Evolutionary conservation across 2,113 vertebrate species (phyloP).

Genomic region (Semicossyphus pulcher): DNA sequence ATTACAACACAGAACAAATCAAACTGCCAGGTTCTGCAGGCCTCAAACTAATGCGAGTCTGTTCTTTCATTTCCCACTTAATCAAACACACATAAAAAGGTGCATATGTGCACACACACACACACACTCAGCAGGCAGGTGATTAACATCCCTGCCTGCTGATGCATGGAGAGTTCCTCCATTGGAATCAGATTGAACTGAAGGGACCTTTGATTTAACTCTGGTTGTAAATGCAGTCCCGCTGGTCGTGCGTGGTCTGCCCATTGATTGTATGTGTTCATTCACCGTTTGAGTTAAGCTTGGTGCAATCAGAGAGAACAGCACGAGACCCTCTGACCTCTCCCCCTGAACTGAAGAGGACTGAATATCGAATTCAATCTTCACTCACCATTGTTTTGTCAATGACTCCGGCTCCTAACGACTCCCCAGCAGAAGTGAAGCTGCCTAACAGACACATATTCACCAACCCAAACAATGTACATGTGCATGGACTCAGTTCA

Average conservation of each 20-base stretch:
- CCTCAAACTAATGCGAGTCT: conserved; percentile 11
- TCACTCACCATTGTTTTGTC: conserved; percentile 76
- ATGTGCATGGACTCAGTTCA: conserved; percentile 38
- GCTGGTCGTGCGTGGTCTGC: conserved; percentile 40
- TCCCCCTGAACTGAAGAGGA: conserved; percentile 41
- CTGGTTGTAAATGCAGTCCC: conserved; percentile 62
- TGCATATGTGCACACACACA: background rate
- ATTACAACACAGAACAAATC: conserved; percentile 57
- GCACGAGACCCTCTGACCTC: conserved; percentile 60
- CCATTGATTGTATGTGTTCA: conserved; percentile 74
- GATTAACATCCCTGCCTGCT: conserved; percentile 55
- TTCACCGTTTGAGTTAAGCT: conserved; percentile 45
- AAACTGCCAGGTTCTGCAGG: conserved; percentile 21
- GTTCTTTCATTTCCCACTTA: conserved; percentile 55
- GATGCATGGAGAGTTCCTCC: conserved; percentile 42
- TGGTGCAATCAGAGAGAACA: conserved; percentile 66
- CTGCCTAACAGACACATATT: conserved; percentile 55
- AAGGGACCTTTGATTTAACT: conserved; percentile 75
- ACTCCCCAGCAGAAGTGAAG: conserved; percentile 44
- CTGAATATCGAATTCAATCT: conserved; percentile 76
- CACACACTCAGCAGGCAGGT: conserved; percentile 18
- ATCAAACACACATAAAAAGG: conserved; percentile 44
- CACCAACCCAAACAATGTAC: conserved; percentile 57
- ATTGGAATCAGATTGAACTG: conserved; percentile 64
- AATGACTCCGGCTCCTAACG: conserved; percentile 57